Percentiles rank a stretch among this genome's conserved stretches.
phyloP scores from a whole-genome alignment of 2,797 vertebrate species.

The Neopelma chrysocephalum region DNA sequence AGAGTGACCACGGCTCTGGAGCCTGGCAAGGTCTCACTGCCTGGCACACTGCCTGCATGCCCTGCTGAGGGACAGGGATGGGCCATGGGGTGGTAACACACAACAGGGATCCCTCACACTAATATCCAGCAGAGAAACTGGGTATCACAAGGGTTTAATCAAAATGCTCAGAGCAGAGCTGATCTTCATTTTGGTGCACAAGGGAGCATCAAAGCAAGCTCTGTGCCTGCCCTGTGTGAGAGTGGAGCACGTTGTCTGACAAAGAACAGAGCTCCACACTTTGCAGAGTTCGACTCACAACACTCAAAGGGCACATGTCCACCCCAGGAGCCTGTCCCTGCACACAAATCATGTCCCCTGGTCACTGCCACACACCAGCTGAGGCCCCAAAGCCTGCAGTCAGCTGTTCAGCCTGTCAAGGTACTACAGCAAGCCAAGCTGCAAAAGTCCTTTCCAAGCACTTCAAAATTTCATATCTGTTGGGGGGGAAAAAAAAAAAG shows the following conservation, averaged over 20 bases:
- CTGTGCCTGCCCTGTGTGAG: not conserved
- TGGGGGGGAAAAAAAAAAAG: not conserved
- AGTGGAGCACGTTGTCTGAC: accelerated
- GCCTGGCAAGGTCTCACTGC: not conserved
- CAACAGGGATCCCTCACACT: not conserved
- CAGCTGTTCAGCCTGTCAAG: not conserved
- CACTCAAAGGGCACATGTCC: not conserved
- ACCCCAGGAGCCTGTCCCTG: not conserved
- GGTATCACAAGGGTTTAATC: not conserved
- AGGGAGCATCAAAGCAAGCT: not conserved
- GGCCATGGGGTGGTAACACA: not conserved
- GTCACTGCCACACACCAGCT: not conserved
- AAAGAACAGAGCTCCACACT: not conserved
- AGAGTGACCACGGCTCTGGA: accelerated
- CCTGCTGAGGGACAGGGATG: accelerated
- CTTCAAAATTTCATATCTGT: not conserved
- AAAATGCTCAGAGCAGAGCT: not conserved
- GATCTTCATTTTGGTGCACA: not conserved
- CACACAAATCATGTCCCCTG: not conserved
- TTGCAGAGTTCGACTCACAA: not conserved
- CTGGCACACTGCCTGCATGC: not conserved
- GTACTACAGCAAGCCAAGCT: not conserved
- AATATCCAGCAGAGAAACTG: not conserved
- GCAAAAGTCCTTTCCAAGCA: not conserved
- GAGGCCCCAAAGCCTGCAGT: not conserved